Conservation (phyloP, 2,113 vertebrate genomes). For the Channa argus region DNA sequence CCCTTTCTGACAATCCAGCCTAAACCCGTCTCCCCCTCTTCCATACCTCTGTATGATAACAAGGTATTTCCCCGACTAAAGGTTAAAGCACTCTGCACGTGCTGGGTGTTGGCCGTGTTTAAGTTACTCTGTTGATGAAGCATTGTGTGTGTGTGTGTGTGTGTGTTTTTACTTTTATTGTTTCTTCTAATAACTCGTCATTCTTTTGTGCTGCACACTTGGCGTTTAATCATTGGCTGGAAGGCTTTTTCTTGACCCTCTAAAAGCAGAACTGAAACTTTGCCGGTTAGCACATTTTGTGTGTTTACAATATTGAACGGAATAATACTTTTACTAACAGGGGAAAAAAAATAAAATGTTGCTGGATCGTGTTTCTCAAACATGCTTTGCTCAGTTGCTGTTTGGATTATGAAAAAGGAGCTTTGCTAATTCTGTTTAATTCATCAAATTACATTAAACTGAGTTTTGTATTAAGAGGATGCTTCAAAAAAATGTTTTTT, state of each 20-base stretch:
- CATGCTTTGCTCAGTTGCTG: background rate
- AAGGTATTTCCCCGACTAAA: conserved; percentile 68
- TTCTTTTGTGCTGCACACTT: too few relatives aligned
- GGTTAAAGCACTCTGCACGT: conserved; percentile 37
- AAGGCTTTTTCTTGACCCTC: too few relatives aligned
- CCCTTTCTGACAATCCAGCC: conserved; percentile 66
- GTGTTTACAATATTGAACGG: background rate
- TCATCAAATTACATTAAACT: too few relatives aligned
- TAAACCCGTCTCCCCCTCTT: conserved; percentile 67
- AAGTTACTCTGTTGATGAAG: too few relatives aligned
- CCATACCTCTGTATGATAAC: conserved; percentile 69
- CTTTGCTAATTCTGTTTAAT: too few relatives aligned
- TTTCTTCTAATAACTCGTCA: too few relatives aligned
- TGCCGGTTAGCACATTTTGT: background rate
- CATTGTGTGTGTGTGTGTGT: too few relatives aligned
- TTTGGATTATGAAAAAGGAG: background rate
- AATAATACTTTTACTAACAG: conserved; percentile 19
- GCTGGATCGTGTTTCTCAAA: background rate
- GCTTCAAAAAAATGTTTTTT: too few relatives aligned
- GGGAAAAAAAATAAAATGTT: background rate
- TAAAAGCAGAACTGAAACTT: background rate
- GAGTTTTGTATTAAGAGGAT: too few relatives aligned
- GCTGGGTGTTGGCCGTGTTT: too few relatives aligned
- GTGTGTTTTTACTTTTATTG: too few relatives aligned
- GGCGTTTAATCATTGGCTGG: too few relatives aligned